A percentile compares a stretch with the other conserved stretches of the same genome.
Conservation (phyloP, 2,888 invertebrate genomes). For the Onchidella celtica region DNA sequence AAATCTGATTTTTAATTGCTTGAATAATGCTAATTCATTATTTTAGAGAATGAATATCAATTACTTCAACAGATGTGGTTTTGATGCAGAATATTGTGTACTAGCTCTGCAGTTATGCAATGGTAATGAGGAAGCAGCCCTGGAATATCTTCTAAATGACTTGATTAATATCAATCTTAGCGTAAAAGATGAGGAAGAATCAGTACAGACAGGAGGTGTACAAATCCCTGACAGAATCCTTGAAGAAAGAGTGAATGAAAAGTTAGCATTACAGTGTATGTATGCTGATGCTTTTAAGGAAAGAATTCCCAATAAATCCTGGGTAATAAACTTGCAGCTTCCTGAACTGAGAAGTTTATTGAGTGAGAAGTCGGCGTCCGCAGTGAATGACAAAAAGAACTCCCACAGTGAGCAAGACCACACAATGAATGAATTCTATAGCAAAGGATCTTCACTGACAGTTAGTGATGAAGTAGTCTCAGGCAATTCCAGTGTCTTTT, state of each 20-base stretch:
- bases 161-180: constrained; percentile 62
- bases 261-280: constrained; percentile 72
- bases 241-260: constrained; percentile 73
- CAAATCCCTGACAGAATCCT: constrained; percentile 32
- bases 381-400: too few relatives aligned
- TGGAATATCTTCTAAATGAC: constrained; percentile 71
- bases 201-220: neutral
- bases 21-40: too few relatives aligned
- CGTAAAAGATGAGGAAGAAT: neutral
- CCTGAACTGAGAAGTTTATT: too few relatives aligned
- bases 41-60: neutral
- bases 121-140: constrained; percentile 71
- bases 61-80: constrained; percentile 71
- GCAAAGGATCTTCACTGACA: too few relatives aligned
- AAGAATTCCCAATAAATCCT: constrained; percentile 68
- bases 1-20: too few relatives aligned
- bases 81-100: constrained; percentile 66
- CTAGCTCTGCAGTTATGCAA: constrained; percentile 70
- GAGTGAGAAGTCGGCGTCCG: too few relatives aligned
- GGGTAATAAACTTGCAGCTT: constrained; percentile 68
- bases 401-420: too few relatives aligned
- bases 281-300: constrained; percentile 71
- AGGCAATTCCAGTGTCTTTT: neutral
- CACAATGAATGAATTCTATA: too few relatives aligned
- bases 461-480: too few relatives aligned